phyloP scores from a whole-genome alignment of 2,113 vertebrate genomes.

The Elaphurus davidianus region DNA sequence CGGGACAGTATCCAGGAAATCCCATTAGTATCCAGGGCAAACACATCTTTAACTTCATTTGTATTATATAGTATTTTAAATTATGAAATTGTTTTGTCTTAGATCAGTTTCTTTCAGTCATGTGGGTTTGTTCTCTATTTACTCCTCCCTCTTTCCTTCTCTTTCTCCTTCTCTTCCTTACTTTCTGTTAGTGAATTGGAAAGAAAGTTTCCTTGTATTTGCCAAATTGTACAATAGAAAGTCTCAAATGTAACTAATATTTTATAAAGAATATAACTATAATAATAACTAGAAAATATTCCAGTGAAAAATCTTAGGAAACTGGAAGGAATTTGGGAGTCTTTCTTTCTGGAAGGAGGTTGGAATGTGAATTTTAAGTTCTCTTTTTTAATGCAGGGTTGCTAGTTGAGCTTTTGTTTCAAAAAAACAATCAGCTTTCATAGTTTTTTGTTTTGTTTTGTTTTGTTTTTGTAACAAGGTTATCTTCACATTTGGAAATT shows the following conservation, averaged over 20 bases:
- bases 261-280: background rate
- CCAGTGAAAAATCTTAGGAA: background rate
- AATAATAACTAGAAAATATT: background rate
- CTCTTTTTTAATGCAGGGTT: background rate
- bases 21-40: background rate
- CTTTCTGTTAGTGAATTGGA: background rate
- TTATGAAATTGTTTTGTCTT: background rate
- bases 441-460: background rate
- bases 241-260: background rate
- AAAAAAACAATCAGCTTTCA: background rate
- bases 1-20: background rate
- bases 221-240: background rate
- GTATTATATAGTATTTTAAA: background rate
- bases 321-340: background rate
- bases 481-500: conserved; percentile 17
- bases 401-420: background rate
- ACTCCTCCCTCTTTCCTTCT: background rate
- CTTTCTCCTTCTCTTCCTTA: background rate
- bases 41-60: background rate
- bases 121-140: background rate
- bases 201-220: background rate
- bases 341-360: background rate
- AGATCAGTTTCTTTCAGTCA: background rate
- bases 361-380: background rate
- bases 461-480: background rate